phyloP scores from a whole-genome alignment of 2,888 invertebrate genomes.

The Cyrtodaria siliqua region DNA sequence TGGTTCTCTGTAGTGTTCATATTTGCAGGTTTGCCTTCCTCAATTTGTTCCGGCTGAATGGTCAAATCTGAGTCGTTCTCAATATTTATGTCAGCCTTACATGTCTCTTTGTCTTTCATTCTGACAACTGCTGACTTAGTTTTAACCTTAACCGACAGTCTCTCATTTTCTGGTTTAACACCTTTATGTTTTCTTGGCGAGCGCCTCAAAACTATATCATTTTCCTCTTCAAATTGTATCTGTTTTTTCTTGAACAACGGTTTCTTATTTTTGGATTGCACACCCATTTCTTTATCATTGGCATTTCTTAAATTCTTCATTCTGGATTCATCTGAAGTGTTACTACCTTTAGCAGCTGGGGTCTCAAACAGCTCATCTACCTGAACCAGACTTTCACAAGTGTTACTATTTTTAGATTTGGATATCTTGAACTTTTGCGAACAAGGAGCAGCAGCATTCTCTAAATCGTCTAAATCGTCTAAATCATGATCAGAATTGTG shows the following conservation, averaged over 20 bases:
- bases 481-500: conserved; percentile 27
- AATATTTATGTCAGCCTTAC: too few species aligned
- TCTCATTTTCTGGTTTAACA: background rate
- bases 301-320: too few species aligned
- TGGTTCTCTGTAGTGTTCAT: conserved; percentile 13
- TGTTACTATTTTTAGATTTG: conserved; percentile 13
- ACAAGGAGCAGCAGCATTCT: background rate
- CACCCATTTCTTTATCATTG: background rate
- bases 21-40: background rate
- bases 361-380: conserved; percentile 48
- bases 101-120: background rate
- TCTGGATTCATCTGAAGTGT: too few species aligned
- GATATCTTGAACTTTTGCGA: conserved; percentile 24
- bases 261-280: conserved; percentile 1
- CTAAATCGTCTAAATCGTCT: background rate
- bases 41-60: conserved; percentile 24
- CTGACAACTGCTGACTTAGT: background rate
- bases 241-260: conserved; percentile 17
- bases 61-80: conserved; percentile 30
- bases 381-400: conserved; percentile 23
- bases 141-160: background rate
- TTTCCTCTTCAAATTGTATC: background rate
- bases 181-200: conserved; percentile 55
- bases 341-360: conserved; percentile 9
- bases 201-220: conserved; percentile 32